phyloP scores from a whole-genome alignment of 2,113 vertebrate genomes.

The Barnardius zonarius region DNA sequence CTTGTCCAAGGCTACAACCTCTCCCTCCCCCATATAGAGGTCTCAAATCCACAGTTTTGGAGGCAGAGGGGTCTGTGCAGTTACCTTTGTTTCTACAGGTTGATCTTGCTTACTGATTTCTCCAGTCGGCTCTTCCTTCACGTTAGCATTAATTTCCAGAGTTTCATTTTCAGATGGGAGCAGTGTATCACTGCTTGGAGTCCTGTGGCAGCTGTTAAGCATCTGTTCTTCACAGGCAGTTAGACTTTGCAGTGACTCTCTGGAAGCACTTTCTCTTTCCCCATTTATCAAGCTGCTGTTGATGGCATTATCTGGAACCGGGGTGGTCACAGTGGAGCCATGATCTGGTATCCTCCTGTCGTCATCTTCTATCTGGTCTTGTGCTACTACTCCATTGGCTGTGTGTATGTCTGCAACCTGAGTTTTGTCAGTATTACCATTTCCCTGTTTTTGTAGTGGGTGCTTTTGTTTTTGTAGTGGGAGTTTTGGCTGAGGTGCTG shows the following conservation, averaged over 20 bases:
- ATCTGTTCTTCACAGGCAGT: background rate
- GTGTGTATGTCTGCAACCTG: slow-evolving; percentile 58
- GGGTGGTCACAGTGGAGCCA: background rate
- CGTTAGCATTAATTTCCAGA: background rate
- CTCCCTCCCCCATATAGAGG: rapidly evolving
- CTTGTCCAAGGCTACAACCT: background rate
- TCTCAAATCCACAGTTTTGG: background rate
- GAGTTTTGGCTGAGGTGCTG: slow-evolving; percentile 68
- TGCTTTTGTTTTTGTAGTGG: background rate
- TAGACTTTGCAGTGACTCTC: background rate
- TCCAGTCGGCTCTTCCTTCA: slow-evolving; percentile 38
- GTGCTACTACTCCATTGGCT: slow-evolving; percentile 67
- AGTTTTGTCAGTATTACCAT: slow-evolving; percentile 15
- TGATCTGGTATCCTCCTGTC: background rate
- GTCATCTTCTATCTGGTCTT: background rate
- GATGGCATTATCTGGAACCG: background rate
- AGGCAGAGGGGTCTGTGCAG: background rate
- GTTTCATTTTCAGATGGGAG: background rate
- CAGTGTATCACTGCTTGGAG: background rate
- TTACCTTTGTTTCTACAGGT: background rate
- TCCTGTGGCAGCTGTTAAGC: slow-evolving; percentile 45
- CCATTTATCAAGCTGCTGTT: slow-evolving; percentile 54
- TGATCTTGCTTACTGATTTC: slow-evolving; percentile 46
- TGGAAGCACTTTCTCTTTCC: background rate
- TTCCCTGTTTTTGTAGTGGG: slow-evolving; percentile 62